Conservation (phyloP, 2,888 invertebrate species). For the Microctonus brassicae region DNA sequence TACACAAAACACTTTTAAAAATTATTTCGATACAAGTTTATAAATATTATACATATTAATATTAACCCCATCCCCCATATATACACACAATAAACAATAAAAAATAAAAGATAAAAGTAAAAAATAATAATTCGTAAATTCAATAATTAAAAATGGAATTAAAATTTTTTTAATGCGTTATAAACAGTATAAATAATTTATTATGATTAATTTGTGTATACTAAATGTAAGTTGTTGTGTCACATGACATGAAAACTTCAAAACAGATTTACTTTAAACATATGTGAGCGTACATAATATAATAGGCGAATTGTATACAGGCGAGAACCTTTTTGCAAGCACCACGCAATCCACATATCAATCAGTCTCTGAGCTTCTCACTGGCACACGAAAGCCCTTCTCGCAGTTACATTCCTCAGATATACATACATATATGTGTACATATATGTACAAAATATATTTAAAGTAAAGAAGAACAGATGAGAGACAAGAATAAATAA, state of each 20-base stretch:
- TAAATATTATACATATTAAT: too few relatives aligned
- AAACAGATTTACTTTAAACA: neutral
- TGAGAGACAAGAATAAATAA: neutral
- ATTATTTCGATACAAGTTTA: neutral
- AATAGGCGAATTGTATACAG: neutral
- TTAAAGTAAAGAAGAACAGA: neutral
- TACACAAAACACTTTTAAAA: neutral
- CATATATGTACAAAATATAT: conserved; percentile 22
- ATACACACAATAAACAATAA: neutral
- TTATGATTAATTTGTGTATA: too few relatives aligned
- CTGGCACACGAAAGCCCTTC: conserved; percentile 45
- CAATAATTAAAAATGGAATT: neutral
- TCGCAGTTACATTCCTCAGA: conserved; percentile 6
- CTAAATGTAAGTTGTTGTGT: neutral
- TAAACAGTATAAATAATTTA: neutral
- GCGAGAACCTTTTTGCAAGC: conserved; percentile 51
- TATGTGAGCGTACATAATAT: neutral
- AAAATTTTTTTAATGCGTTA: neutral
- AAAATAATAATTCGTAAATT: neutral
- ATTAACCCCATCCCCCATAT: neutral
- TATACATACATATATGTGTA: conserved; percentile 9
- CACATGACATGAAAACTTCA: neutral
- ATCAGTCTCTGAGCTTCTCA: conserved; percentile 53
- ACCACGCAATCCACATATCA: conserved; percentile 64
- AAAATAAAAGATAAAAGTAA: neutral